Percentiles rank a stretch among this genome's conserved stretches.
These are phyloP conservation scores for Lophochroa leadbeateri DNA, from an alignment of 2,113 vertebrate species.

Conservation along the genomic window DNA sequence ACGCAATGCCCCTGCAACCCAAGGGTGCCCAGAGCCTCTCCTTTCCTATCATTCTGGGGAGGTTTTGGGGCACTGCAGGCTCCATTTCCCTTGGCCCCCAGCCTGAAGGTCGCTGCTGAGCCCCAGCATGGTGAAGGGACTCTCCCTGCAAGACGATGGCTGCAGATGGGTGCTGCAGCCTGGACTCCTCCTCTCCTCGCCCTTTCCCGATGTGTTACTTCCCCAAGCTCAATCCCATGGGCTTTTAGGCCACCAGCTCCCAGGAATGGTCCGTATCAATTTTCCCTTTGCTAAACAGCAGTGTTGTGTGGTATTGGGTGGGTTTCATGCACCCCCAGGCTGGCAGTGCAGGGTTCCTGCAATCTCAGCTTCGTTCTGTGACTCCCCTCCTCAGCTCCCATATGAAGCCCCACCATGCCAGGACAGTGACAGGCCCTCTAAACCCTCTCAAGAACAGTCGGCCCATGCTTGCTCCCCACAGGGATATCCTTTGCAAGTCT, in stretches of 20 bases:
- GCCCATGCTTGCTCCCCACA: background rate
- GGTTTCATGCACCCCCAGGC: background rate
- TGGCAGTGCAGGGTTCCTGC: rapidly evolving
- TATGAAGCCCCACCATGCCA: background rate
- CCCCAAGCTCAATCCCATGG: background rate
- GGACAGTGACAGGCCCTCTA: background rate
- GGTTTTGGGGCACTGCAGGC: background rate
- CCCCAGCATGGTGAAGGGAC: background rate
- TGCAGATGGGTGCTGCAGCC: background rate
- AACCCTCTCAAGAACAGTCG: background rate
- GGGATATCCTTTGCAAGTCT: background rate
- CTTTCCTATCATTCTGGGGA: background rate
- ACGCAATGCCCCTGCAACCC: background rate
- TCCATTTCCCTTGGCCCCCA: background rate
- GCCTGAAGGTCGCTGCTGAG: background rate
- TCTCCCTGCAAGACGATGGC: background rate
- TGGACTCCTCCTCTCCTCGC: background rate
- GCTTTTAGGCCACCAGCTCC: background rate
- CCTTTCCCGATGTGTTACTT: background rate
- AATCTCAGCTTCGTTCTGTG: background rate
- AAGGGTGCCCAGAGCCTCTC: background rate
- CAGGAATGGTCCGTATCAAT: rapidly evolving
- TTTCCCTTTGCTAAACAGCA: background rate
- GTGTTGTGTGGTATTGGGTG: no score
- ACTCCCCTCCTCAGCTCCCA: background rate